A percentile compares a stretch with the other conserved stretches of the same genome.
Conservation (phyloP, 2,113 vertebrate genomes). For the Rynchops niger region DNA sequence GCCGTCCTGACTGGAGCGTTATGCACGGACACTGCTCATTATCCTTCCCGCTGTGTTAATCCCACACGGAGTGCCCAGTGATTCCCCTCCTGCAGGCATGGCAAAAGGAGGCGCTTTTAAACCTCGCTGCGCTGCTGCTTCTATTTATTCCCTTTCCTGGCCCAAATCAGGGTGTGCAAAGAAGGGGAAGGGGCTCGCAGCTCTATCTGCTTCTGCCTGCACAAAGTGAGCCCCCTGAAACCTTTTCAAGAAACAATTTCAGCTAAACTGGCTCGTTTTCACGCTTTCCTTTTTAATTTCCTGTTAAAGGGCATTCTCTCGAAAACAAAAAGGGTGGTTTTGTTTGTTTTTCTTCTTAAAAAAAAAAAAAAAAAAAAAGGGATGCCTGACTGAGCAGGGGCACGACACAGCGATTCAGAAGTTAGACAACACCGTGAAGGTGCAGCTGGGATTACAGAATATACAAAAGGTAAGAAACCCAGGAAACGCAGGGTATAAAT, state of each 20-base stretch:
- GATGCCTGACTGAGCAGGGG: background rate
- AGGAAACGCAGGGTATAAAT: background rate
- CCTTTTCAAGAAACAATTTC: background rate
- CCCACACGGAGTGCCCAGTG: rapidly evolving
- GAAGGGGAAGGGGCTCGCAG: background rate
- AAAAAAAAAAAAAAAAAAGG: background rate
- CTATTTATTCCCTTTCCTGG: background rate
- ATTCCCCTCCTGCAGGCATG: background rate
- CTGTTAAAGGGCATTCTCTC: background rate
- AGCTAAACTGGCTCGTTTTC: background rate
- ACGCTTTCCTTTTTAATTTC: background rate
- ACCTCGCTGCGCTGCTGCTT: background rate
- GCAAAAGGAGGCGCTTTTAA: background rate
- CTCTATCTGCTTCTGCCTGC: background rate
- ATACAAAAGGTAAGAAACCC: slow-evolving; percentile 29
- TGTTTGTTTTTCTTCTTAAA: background rate
- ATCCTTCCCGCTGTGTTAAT: background rate
- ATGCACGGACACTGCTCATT: rapidly evolving
- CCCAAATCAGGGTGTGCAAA: background rate
- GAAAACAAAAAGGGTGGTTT: background rate
- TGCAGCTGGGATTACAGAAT: background rate
- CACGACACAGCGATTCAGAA: rapidly evolving
- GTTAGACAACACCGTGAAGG: background rate
- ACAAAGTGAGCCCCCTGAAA: background rate
- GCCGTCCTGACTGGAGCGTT: background rate